Conservation (phyloP, 2,797 vertebrate species). For the Amazonetta brasiliensis region DNA sequence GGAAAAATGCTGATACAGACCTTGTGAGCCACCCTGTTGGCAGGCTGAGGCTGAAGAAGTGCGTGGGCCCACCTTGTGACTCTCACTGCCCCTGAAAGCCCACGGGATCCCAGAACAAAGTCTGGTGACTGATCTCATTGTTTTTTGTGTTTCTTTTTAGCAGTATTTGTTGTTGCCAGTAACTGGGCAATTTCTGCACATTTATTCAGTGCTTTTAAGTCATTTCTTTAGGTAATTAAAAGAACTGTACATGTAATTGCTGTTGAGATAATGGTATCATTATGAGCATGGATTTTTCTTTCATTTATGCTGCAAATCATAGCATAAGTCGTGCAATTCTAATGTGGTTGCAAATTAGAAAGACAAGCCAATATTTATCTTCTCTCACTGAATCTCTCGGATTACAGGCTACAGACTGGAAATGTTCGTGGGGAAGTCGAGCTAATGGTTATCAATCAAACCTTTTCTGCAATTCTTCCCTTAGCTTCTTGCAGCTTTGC, state of each 20-base stretch:
- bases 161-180: not conserved
- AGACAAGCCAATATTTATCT: not conserved
- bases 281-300: not conserved
- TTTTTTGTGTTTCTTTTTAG: not conserved
- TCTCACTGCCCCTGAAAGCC: not conserved
- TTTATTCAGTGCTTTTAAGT: not conserved
- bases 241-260: not conserved
- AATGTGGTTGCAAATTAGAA: not conserved
- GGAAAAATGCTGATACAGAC: not conserved
- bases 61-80: not conserved
- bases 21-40: not conserved
- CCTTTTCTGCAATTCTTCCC: not conserved
- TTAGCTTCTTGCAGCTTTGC: not conserved
- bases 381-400: not conserved
- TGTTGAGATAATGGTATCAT: not conserved
- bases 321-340: not conserved
- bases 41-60: not conserved
- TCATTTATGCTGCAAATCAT: not conserved
- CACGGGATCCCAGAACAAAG: not conserved
- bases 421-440: not conserved
- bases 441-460: not conserved
- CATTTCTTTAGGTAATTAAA: not conserved
- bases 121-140: not conserved
- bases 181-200: not conserved
- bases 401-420: not conserved